A percentile compares a stretch with the other conserved stretches of the same genome.
Conservation (phyloP, 2,888 invertebrate genomes). For the Euplexia lucipara region DNA sequence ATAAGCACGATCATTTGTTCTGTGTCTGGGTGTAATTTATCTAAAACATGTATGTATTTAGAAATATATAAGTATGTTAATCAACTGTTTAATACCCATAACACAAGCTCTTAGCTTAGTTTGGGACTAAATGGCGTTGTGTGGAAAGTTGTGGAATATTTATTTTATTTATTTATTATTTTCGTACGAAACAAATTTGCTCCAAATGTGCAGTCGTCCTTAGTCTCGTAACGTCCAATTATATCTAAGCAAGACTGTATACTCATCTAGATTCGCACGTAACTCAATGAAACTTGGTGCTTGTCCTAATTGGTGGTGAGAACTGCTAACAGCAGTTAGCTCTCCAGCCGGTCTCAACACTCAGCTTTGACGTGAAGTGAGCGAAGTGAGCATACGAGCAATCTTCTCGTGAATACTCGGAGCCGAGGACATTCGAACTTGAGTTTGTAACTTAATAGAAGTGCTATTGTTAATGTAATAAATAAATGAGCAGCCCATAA, state of each 20-base stretch:
- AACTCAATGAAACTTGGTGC: slow-evolving; percentile 12
- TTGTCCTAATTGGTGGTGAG: slow-evolving; percentile 40
- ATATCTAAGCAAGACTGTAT: slow-evolving; percentile 2
- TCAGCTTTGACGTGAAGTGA: slow-evolving; percentile 29
- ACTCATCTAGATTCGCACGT: not conserved
- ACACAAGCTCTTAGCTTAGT: too few species aligned
- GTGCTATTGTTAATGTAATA: not conserved
- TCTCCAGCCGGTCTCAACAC: slow-evolving; percentile 28
- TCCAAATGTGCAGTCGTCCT: too few species aligned
- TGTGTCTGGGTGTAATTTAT: too few species aligned
- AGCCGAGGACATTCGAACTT: not conserved
- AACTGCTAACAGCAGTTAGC: slow-evolving; percentile 23
- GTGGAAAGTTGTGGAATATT: too few species aligned
- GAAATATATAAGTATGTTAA: too few species aligned
- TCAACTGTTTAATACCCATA: too few species aligned
- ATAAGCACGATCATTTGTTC: too few species aligned
- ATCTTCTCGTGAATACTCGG: slow-evolving; percentile 5
- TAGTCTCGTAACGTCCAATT: not conserved
- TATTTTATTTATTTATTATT: too few species aligned
- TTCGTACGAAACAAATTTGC: too few species aligned
- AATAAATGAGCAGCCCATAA: too few species aligned
- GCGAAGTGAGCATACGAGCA: slow-evolving; percentile 16
- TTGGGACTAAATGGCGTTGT: too few species aligned
- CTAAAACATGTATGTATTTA: too few species aligned
- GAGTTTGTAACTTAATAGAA: slow-evolving; percentile 3